phyloP scores from a whole-genome alignment of 2,113 vertebrate species.

The Psettodes erumei region DNA sequence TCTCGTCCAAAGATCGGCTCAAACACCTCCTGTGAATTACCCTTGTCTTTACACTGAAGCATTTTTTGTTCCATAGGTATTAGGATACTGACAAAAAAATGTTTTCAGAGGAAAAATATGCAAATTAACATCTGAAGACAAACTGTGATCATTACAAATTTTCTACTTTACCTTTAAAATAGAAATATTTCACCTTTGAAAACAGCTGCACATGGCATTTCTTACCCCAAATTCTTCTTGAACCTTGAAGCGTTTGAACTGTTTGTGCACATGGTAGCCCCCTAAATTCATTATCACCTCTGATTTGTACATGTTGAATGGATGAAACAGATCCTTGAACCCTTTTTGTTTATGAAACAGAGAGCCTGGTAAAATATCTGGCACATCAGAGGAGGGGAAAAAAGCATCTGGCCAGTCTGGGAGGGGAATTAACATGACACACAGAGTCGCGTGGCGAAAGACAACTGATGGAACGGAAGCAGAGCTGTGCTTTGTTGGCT shows the following conservation, averaged over 20 bases:
- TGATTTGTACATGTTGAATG: constrained; percentile 37
- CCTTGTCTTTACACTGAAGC: not conserved
- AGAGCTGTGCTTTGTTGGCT: constrained; percentile 70
- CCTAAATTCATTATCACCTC: constrained; percentile 49
- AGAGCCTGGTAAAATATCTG: constrained; percentile 67
- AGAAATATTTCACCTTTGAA: not conserved
- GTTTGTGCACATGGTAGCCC: not conserved
- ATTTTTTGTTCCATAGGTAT: not conserved
- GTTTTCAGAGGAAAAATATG: not conserved
- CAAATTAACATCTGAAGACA: too few species aligned
- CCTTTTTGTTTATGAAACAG: constrained; percentile 79
- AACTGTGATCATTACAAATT: too few species aligned
- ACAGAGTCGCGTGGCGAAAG: constrained; percentile 71
- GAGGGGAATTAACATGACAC: constrained; percentile 65
- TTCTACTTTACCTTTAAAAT: not conserved
- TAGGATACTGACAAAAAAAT: not conserved
- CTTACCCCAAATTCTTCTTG: not conserved
- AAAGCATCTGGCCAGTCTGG: constrained; percentile 48
- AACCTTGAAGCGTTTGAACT: not conserved
- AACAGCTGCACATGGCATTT: not conserved
- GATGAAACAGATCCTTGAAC: constrained; percentile 70
- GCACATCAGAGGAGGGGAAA: constrained; percentile 64
- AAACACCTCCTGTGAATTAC: constrained; percentile 14
- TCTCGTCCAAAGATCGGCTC: constrained; percentile 22
- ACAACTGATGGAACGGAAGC: constrained; percentile 72